Percentiles rank a stretch among this genome's conserved stretches.
Conservation (phyloP, 2,113 vertebrate genomes). For the Lagopus muta region DNA sequence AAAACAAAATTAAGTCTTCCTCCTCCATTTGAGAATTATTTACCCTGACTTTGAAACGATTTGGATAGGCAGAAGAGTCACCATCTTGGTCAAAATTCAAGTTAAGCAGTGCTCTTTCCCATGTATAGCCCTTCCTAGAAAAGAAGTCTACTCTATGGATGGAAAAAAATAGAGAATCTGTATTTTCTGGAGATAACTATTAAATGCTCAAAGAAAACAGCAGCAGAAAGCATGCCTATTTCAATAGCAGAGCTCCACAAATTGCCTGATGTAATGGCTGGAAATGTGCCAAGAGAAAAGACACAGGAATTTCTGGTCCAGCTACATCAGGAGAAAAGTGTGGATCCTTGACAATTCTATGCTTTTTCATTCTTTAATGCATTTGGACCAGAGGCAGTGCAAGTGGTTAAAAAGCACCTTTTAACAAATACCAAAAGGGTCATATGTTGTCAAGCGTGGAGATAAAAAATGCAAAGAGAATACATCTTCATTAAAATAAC, state of each 20-base stretch:
- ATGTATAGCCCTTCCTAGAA: neutral
- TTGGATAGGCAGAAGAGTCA: neutral
- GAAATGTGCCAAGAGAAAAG: neutral
- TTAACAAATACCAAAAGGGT: slow-evolving; percentile 18
- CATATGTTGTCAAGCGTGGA: neutral
- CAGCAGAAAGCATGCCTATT: neutral
- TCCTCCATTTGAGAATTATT: neutral
- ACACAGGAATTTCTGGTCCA: neutral
- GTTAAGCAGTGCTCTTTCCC: neutral
- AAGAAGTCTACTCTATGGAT: neutral
- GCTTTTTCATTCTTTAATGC: slow-evolving; percentile 35
- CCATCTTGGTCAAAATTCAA: neutral
- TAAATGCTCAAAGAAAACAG: neutral
- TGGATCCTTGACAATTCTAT: neutral
- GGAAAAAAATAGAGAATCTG: neutral
- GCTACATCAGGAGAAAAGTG: neutral
- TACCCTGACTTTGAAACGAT: neutral
- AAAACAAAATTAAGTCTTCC: neutral
- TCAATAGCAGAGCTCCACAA: neutral
- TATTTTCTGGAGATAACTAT: neutral
- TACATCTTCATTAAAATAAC: slow-evolving; percentile 4
- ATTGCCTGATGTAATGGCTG: neutral
- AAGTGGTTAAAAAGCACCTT: slow-evolving; percentile 13
- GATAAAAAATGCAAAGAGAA: neutral
- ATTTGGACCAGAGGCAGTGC: slow-evolving; percentile 14